phyloP scores from a whole-genome alignment of 53 echinoderm and acorn worm species.

The Hippasteria phrygiana region DNA sequence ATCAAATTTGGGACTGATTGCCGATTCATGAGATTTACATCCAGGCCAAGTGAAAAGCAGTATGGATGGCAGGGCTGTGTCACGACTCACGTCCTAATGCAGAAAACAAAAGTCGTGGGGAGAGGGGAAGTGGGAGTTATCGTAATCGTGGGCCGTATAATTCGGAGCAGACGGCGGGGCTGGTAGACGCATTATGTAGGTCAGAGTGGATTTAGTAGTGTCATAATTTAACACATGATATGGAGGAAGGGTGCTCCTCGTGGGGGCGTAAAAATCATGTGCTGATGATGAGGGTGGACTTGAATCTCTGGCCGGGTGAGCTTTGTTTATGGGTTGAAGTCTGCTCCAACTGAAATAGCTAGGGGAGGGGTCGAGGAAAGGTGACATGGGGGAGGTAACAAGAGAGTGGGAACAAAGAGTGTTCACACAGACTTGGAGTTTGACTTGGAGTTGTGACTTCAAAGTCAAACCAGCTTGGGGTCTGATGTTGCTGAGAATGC shows the following conservation, averaged over 20 bases:
- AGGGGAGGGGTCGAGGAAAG: too few species aligned
- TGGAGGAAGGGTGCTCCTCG: not conserved
- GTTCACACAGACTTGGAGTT: too few species aligned
- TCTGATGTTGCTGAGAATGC: too few species aligned
- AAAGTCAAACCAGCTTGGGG: too few species aligned
- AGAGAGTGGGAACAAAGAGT: too few species aligned
- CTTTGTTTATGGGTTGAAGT: not conserved
- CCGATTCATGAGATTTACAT: conserved; percentile 37
- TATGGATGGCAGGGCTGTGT: not conserved
- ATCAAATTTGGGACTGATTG: conserved; percentile 57
- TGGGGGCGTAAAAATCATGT: not conserved
- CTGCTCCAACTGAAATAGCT: too few species aligned
- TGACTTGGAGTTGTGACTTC: too few species aligned
- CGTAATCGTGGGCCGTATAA: not conserved
- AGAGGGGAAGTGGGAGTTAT: conserved; percentile 28
- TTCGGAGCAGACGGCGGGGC: conserved; percentile 18
- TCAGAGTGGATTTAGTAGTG: conserved; percentile 24
- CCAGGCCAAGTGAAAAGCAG: conserved; percentile 39
- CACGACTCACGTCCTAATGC: not conserved
- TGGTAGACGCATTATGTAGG: conserved; percentile 44
- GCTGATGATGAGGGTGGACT: not conserved
- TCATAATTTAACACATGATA: conserved; percentile 11
- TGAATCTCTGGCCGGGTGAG: not conserved
- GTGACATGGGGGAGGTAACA: too few species aligned
- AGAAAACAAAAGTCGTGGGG: conserved; percentile 10